Base-by-base conservation (phyloP, 2,888 invertebrate species). In the Platycnemis pennipes region DNA sequence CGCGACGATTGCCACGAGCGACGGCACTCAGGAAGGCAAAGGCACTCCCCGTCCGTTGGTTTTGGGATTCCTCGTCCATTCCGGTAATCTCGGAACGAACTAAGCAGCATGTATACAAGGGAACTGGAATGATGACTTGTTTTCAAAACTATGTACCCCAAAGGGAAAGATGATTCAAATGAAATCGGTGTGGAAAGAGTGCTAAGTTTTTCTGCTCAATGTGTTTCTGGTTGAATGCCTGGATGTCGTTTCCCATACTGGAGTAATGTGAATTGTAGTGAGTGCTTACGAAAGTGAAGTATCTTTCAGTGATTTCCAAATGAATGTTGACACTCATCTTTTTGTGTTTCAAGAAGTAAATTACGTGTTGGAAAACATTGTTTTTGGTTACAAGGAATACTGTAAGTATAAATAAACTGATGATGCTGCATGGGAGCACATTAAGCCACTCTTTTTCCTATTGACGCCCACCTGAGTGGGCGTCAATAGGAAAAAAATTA, bases 21-120 rank as follows among this genome's bases (percentile, higher is more conserved):
- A 13, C 91, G 44, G n/a, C 91, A 91, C 63, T 91, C 91, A 7
- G 91, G 91, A 44, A 63, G 91, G n/a, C 91, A 91, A 49, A 19
- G 63, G 26, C 91, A 91, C 37, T 63, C 91, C 4, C 91, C 91
- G 22, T 91, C 91, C 5, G 91, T 91, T 7, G 91, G 91, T 19
- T 91, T 91, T 44, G 91, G 91, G 8, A 91, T 91, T n/a, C 91
- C 91, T 44, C 91, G 91, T 44, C 91, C 91, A 37, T 91, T 91
- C 45, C 91, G 91, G 91, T 91, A 91, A 91, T 91, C 91, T 91
- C 44, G 44, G n/a, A 63, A n/a, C 22, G 26, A 42, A 7, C 44
- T 42, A 5, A 16, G n/a, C n/a, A 77, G 22, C 22, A 56, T 89
- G 53, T 26, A 44, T 8, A 26, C 69, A 44, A 42, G 5, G 87